A percentile compares a stretch with the other conserved stretches of the same genome.
Conservation (phyloP, 1,140 invertebrate species). For the Meloidogyne exigua region DNA sequence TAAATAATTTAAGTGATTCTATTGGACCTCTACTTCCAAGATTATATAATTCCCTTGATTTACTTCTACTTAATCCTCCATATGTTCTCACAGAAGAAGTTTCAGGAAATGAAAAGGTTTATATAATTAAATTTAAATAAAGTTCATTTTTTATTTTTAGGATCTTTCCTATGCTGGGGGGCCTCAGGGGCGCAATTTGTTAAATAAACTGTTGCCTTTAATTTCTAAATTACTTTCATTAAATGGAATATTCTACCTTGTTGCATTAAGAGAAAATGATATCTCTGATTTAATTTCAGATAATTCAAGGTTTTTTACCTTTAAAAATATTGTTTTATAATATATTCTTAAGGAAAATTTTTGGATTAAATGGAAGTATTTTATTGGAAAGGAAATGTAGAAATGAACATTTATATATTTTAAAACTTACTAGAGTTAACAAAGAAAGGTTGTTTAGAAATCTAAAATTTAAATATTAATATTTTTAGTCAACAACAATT, state of each 20-base stretch:
- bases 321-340: slow-evolving; percentile 13
- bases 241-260: slow-evolving; percentile 56
- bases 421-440: slow-evolving; percentile 39
- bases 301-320: slow-evolving; percentile 12
- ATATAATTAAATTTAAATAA: neutral
- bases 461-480: neutral
- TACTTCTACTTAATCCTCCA: slow-evolving; percentile 93
- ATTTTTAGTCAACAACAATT: neutral
- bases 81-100: slow-evolving; percentile 80
- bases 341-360: slow-evolving; percentile 1
- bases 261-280: slow-evolving; percentile 55
- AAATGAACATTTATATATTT: slow-evolving; percentile 56
- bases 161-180: slow-evolving; percentile 57
- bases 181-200: slow-evolving; percentile 39
- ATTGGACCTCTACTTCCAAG: neutral
- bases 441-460: neutral
- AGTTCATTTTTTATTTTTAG: slow-evolving; percentile 32
- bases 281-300: slow-evolving; percentile 32
- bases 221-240: slow-evolving; percentile 48
- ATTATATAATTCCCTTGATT: slow-evolving; percentile 69
- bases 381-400: slow-evolving; percentile 53
- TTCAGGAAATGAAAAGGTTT: slow-evolving; percentile 30
- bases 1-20: too few species aligned
- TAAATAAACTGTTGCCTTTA: slow-evolving; percentile 50
- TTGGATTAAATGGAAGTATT: slow-evolving; percentile 35